phyloP scores from a whole-genome alignment of 1,140 invertebrate species.

The Aphelenchoides avenae region DNA sequence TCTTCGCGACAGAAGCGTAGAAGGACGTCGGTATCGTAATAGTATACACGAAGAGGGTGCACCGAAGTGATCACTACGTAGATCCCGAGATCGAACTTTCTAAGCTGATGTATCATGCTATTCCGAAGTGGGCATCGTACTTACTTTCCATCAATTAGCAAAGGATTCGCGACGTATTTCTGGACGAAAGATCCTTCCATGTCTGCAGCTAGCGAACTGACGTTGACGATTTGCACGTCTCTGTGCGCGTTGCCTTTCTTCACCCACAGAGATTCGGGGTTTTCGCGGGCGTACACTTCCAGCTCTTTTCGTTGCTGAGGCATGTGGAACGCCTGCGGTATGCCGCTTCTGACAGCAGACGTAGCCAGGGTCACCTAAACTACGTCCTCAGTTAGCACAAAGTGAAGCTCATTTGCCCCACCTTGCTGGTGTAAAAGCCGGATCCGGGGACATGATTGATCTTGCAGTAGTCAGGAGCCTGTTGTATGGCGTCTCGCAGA shows the following conservation, averaged over 20 bases:
- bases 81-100: slow-evolving; percentile 91
- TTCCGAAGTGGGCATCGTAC: slow-evolving; percentile 1
- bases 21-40: slow-evolving; percentile 75
- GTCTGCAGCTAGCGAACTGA: slow-evolving; percentile 71
- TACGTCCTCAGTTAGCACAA: background rate
- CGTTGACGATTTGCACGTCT: slow-evolving; percentile 74
- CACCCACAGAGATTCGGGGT: slow-evolving; percentile 76
- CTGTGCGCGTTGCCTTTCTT: slow-evolving; percentile 88
- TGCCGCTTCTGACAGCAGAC: slow-evolving; percentile 69
- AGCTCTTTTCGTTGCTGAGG: slow-evolving; percentile 73
- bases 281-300: slow-evolving; percentile 67
- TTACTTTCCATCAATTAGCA: slow-evolving; percentile 64
- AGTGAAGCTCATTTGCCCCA: slow-evolving; percentile 54
- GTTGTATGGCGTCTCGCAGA: slow-evolving; percentile 9
- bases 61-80: slow-evolving; percentile 87
- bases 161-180: slow-evolving; percentile 76
- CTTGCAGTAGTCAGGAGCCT: slow-evolving; percentile 26
- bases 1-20: slow-evolving; percentile 81
- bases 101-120: background rate
- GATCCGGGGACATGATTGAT: slow-evolving; percentile 93
- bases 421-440: slow-evolving; percentile 89
- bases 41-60: slow-evolving; percentile 80
- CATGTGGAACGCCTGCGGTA: slow-evolving; percentile 81
- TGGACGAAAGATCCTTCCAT: slow-evolving; percentile 78
- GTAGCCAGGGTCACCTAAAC: slow-evolving; percentile 70